phyloP scores from a whole-genome alignment of 2,888 invertebrate genomes.

The Spodoptera littoralis region DNA sequence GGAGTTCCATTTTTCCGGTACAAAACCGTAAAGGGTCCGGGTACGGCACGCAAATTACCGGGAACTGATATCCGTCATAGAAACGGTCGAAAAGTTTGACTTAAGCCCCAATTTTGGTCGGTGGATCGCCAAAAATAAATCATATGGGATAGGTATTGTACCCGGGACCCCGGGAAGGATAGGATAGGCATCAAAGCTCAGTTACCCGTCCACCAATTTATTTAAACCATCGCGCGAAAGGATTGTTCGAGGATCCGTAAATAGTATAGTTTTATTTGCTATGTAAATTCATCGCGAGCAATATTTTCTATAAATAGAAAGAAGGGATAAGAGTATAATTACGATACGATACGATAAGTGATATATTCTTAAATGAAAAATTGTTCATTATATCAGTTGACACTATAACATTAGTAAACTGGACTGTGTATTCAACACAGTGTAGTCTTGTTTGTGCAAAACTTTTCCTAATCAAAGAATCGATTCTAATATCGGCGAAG shows the following conservation, averaged over 20 bases:
- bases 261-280: conserved; percentile 31
- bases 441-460: too few species aligned
- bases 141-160: conserved; percentile 64
- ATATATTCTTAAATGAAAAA: too few species aligned
- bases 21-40: conserved; percentile 28
- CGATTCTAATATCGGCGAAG: too few species aligned
- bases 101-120: conserved; percentile 47
- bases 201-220: conserved; percentile 63
- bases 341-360: too few species aligned
- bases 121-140: conserved; percentile 69
- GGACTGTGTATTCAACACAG: too few species aligned
- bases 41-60: conserved; percentile 41
- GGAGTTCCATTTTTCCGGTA: conserved; percentile 33
- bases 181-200: conserved; percentile 38
- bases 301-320: not conserved
- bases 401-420: too few species aligned
- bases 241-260: conserved; percentile 45
- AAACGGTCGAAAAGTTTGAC: conserved; percentile 46
- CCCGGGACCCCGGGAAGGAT: conserved; percentile 55
- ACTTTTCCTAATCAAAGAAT: too few species aligned
- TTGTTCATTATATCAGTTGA: too few species aligned
- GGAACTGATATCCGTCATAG: conserved; percentile 46
- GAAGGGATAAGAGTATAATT: too few species aligned
- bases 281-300: conserved; percentile 4
- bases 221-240: conserved; percentile 61